phyloP scores from a whole-genome alignment of 1,140 invertebrate genomes.

The Achroia grisella region DNA sequence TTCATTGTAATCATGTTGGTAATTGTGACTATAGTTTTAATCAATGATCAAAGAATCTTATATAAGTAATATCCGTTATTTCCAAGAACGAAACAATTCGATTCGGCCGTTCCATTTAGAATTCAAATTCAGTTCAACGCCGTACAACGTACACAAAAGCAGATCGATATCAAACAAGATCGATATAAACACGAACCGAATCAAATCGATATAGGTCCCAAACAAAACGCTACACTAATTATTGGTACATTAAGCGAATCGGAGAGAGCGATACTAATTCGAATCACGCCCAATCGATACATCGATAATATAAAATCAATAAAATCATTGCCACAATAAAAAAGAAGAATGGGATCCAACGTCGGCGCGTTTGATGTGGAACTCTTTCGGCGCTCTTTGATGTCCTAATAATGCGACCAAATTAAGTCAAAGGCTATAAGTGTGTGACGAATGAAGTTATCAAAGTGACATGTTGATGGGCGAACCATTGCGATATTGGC shows the following conservation, averaged over 20 bases:
- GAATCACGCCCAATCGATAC: conserved; percentile 1
- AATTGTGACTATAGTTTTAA: too few species aligned
- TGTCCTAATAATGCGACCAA: conserved; percentile 65
- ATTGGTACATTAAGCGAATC: conserved; percentile 3
- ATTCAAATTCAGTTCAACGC: too few species aligned
- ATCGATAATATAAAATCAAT: conserved; percentile 11
- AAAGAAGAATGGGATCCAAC: neutral
- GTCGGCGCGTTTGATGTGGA: conserved; percentile 5
- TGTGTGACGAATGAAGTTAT: conserved; percentile 53
- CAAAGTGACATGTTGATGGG: conserved; percentile 42
- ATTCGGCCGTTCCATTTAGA: too few species aligned
- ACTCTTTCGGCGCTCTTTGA: conserved; percentile 40
- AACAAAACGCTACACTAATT: conserved; percentile 9
- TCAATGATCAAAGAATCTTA: too few species aligned
- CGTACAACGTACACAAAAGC: too few species aligned
- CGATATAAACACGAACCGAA: conserved; percentile 2
- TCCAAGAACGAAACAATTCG: too few species aligned
- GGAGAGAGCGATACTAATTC: conserved; percentile 2
- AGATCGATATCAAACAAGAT: conserved; percentile 4
- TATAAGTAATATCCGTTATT: too few species aligned
- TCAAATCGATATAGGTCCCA: conserved; percentile 1
- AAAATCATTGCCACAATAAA: conserved; percentile 9
- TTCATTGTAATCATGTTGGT: too few species aligned
- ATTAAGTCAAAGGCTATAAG: conserved; percentile 67
- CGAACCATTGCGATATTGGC: conserved; percentile 13